Evolutionary conservation across 2,888 invertebrate species (phyloP).

Genomic region (Drosophila peninsularis): DNA sequence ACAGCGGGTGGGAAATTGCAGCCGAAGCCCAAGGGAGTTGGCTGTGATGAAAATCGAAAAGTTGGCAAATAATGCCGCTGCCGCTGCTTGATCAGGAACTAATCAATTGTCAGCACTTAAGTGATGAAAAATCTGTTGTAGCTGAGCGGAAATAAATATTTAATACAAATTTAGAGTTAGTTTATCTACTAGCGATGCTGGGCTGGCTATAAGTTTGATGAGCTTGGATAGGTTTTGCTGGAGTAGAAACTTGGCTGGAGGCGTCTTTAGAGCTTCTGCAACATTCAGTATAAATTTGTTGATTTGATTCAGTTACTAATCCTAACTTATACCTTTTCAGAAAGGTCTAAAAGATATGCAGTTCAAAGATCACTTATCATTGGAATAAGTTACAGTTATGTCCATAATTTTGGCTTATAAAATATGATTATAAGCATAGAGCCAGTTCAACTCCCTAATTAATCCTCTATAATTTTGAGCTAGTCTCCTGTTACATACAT

Average conservation of each 20-base stretch:
- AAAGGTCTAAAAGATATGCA: too few species aligned
- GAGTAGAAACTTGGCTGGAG: too few species aligned
- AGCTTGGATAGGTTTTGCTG: not conserved
- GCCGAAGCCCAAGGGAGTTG: constrained; percentile 8
- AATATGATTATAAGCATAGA: not conserved
- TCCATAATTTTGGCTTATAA: not conserved
- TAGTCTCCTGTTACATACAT: not conserved
- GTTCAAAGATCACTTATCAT: not conserved
- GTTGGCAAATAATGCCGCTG: not conserved
- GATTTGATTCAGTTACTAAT: too few species aligned
- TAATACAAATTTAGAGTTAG: not conserved
- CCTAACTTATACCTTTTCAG: too few species aligned
- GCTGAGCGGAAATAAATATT: too few species aligned
- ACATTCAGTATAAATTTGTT: too few species aligned
- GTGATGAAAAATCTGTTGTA: not conserved
- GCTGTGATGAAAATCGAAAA: constrained; percentile 9
- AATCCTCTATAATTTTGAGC: not conserved
- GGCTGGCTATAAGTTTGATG: not conserved
- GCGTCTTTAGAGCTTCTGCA: too few species aligned
- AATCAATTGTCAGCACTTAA: constrained; percentile 4
- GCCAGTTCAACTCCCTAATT: not conserved
- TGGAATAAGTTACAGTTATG: not conserved
- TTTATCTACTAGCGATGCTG: not conserved
- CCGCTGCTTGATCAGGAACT: not conserved
- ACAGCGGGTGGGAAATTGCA: constrained; percentile 55